Evolutionary conservation across 1,140 invertebrate species (phyloP).

Genomic region (Solenopsis fugax): DNA sequence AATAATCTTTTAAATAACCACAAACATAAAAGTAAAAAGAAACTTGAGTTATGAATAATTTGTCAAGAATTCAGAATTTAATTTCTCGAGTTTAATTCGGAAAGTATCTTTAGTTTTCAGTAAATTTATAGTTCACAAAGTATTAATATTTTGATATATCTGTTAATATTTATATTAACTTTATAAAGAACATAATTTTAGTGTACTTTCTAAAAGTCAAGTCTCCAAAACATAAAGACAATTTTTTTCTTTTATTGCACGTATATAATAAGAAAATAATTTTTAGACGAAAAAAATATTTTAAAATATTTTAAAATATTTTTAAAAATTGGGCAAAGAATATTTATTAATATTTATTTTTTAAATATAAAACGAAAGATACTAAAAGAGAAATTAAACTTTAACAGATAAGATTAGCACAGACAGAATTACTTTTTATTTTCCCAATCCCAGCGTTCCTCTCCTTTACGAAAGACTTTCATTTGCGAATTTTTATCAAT

Average conservation of each 20-base stretch:
- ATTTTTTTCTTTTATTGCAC: no score
- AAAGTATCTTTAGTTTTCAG: background rate
- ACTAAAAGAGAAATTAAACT: background rate
- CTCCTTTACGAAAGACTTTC: slow-evolving; percentile 33
- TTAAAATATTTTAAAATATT: no score
- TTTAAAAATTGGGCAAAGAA: no score
- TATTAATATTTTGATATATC: background rate
- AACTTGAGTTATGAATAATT: background rate
- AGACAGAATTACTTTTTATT: slow-evolving; percentile 46
- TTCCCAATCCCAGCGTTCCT: slow-evolving; percentile 59
- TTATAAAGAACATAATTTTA: background rate
- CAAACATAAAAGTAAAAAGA: background rate
- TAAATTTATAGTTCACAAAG: no score
- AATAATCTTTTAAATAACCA: background rate
- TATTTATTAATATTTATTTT: background rate
- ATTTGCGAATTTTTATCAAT: slow-evolving; percentile 63
- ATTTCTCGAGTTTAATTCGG: background rate
- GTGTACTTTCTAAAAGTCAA: no score
- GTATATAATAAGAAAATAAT: no score
- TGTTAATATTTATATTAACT: background rate
- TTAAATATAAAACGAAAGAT: background rate
- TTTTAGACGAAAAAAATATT: no score
- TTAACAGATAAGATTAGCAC: background rate
- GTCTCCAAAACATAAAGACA: no score
- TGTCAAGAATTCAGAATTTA: background rate